phyloP scores from a whole-genome alignment of 2,888 invertebrate species.

The Drosophila mimetica region DNA sequence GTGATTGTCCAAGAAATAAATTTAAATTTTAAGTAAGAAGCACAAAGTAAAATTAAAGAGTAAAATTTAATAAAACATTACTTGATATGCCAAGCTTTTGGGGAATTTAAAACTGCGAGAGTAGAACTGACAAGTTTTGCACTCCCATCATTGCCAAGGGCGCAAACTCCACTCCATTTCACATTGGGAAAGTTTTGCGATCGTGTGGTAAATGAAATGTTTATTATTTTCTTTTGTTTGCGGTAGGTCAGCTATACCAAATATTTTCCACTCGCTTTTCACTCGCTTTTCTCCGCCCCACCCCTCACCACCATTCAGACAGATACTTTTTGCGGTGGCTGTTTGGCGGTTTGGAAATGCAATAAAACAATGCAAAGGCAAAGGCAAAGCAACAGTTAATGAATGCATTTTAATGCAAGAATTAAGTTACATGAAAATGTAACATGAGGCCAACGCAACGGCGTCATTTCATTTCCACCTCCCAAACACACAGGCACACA shows the following conservation, averaged over 20 bases:
- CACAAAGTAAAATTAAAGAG: not conserved
- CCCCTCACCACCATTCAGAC: slow-evolving; percentile 37
- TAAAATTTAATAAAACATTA: no score
- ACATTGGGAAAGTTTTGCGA: slow-evolving; percentile 60
- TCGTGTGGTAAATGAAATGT: slow-evolving; percentile 17
- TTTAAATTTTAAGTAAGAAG: not conserved
- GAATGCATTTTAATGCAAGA: slow-evolving; percentile 81
- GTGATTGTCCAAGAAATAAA: not conserved
- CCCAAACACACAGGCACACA: slow-evolving; percentile 54
- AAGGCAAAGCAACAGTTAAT: slow-evolving; percentile 60
- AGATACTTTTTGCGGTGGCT: slow-evolving; percentile 33
- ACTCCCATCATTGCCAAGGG: slow-evolving; percentile 10
- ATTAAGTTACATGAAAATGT: slow-evolving; percentile 80
- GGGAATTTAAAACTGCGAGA: not conserved
- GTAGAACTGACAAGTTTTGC: not conserved
- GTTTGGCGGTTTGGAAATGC: slow-evolving; percentile 52
- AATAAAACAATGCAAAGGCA: slow-evolving; percentile 8
- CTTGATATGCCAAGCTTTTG: not conserved
- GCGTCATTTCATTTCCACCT: slow-evolving; percentile 44
- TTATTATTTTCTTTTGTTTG: slow-evolving; percentile 42
- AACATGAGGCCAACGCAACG: slow-evolving; percentile 60
- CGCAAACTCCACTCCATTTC: slow-evolving; percentile 23
- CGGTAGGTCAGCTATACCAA: slow-evolving; percentile 64
- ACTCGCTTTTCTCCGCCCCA: slow-evolving; percentile 8
- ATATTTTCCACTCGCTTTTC: slow-evolving; percentile 49